Percentiles rank a stretch among this genome's conserved stretches.
These are phyloP conservation scores for Phengaris alcon DNA, from an alignment of 2,888 invertebrate genomes.

Conservation along the genomic window DNA sequence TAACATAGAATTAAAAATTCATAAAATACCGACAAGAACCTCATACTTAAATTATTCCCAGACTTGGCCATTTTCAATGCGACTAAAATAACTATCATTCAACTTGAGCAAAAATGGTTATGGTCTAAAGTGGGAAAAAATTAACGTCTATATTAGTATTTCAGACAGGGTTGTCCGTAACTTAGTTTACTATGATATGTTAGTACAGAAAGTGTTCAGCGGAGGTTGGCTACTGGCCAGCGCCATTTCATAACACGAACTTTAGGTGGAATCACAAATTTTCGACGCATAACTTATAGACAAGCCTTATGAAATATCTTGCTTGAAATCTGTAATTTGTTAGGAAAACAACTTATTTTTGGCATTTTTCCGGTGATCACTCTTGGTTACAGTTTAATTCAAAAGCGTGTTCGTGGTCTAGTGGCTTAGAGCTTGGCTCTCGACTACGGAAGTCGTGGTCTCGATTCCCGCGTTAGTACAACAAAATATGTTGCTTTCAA, in stretches of 20 bases:
- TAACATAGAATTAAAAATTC: neutral
- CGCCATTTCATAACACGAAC: slow-evolving; percentile 9
- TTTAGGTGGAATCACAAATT: slow-evolving; percentile 22
- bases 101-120: neutral
- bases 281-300: slow-evolving; percentile 24
- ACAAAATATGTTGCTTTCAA: too few relatives aligned
- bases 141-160: slow-evolving; percentile 5
- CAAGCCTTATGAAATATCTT: neutral
- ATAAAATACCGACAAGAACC: neutral
- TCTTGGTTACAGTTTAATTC: neutral
- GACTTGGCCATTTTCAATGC: neutral
- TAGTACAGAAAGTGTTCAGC: slow-evolving; percentile 1
- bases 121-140: neutral
- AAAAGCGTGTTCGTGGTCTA: neutral
- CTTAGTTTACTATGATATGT: slow-evolving; percentile 20
- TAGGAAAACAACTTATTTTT: neutral
- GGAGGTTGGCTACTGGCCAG: slow-evolving; percentile 9
- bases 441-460: too few relatives aligned
- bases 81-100: slow-evolving; percentile 12
- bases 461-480: too few relatives aligned
- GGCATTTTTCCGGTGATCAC: neutral
- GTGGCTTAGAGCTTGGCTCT: too few relatives aligned
- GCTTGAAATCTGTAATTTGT: neutral
- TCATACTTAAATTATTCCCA: neutral
- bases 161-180: slow-evolving; percentile 20